Percentiles rank a stretch among this genome's conserved stretches.
Conservation (phyloP, 2,888 invertebrate genomes). For the Poecilus cupreus region DNA sequence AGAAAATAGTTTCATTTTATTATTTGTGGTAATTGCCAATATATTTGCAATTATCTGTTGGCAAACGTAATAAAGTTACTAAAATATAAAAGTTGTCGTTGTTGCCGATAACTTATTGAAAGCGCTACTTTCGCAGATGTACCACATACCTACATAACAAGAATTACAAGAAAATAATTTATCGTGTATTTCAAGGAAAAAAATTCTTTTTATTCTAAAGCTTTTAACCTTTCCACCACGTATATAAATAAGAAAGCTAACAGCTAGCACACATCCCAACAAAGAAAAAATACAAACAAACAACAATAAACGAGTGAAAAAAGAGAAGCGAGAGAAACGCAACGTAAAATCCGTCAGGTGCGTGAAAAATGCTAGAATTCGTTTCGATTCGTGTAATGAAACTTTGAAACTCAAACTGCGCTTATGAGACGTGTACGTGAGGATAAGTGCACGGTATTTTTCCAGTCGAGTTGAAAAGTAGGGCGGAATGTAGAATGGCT, state of each 20-base stretch:
- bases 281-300: not conserved
- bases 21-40: too few relatives aligned
- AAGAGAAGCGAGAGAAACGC: slow-evolving; percentile 23
- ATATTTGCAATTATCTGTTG: too few relatives aligned
- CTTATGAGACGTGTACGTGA: not conserved
- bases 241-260: not conserved
- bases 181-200: slow-evolving; percentile 2
- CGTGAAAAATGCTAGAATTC: slow-evolving; percentile 24
- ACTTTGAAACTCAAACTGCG: too few relatives aligned
- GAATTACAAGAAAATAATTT: slow-evolving; percentile 7
- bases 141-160: slow-evolving; percentile 32
- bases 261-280: slow-evolving; percentile 9
- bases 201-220: not conserved
- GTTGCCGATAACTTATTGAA: slow-evolving; percentile 25
- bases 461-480: slow-evolving; percentile 19
- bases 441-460: not conserved
- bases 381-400: not conserved
- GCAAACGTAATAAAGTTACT: not conserved
- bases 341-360: not conserved
- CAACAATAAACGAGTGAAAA: slow-evolving; percentile 26
- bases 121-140: slow-evolving; percentile 29
- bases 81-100: not conserved
- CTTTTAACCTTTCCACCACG: not conserved
- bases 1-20: too few relatives aligned
- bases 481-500: slow-evolving; percentile 19